These are phyloP conservation scores for Lampris incognitus DNA, from an alignment of 2,113 vertebrate species.

Conservation along the genomic window DNA sequence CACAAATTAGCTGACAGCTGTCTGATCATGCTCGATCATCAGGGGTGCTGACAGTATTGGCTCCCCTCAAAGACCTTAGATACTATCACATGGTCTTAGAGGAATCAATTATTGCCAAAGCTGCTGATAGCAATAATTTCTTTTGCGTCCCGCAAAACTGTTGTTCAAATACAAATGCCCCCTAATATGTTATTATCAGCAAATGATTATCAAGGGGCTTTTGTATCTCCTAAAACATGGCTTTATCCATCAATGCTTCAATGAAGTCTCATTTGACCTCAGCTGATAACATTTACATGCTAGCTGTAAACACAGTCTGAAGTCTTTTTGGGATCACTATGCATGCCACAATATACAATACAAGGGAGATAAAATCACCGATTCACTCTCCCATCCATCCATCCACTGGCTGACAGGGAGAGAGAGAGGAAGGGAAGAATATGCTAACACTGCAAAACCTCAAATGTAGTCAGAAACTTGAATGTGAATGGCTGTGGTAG, in stretches of 20 bases:
- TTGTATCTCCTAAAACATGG: too few species aligned
- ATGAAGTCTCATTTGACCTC: not conserved
- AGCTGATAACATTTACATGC: not conserved
- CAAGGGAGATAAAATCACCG: not conserved
- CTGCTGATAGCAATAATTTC: slow-evolving; percentile 44
- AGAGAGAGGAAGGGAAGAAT: slow-evolving; percentile 2
- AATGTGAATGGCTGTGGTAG: slow-evolving; percentile 20
- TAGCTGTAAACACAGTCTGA: not conserved
- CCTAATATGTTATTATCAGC: too few species aligned
- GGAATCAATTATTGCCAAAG: slow-evolving; percentile 59
- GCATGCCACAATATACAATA: not conserved
- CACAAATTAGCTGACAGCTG: slow-evolving; percentile 53
- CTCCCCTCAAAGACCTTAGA: slow-evolving; percentile 53
- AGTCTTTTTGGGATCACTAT: not conserved
- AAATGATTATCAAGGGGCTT: too few species aligned
- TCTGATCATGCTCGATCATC: slow-evolving; percentile 47
- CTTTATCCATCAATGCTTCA: too few species aligned
- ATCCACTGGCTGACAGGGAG: not conserved
- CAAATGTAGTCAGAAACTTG: slow-evolving; percentile 25
- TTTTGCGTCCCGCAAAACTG: slow-evolving; percentile 20
- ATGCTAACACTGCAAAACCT: slow-evolving; percentile 9
- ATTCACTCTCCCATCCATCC: not conserved
- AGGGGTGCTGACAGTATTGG: slow-evolving; percentile 55
- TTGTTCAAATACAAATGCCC: not conserved
- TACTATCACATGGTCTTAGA: slow-evolving; percentile 34